Conservation (phyloP, 37 sponge, comb jelly and placozoan genomes). For the Tethya wilhelma region DNA sequence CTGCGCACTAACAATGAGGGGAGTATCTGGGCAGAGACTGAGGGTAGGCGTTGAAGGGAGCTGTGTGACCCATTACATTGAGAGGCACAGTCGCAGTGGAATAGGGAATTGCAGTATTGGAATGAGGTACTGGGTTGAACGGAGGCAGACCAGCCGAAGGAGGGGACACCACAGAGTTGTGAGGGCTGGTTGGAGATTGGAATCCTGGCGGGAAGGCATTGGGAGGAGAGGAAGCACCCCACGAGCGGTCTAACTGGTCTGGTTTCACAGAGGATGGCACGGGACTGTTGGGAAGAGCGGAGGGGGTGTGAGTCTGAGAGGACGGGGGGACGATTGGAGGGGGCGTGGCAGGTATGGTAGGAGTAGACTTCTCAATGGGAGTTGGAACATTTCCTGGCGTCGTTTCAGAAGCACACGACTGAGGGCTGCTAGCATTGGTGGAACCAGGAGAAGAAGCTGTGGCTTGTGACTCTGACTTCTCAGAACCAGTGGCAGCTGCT, state of each 20-base stretch:
- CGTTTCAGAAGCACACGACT: constrained; percentile 59
- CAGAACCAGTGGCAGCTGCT: constrained; percentile 31
- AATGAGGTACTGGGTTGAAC: constrained; percentile 9
- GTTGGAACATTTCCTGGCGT: background rate
- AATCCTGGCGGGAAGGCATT: constrained; percentile 31
- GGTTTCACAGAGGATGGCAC: constrained; percentile 24
- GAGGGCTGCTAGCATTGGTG: constrained; percentile 49
- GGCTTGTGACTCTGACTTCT: constrained; percentile 32
- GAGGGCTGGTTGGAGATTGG: constrained; percentile 45
- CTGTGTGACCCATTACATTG: constrained; percentile 39
- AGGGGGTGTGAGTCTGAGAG: background rate
- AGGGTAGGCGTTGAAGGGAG: constrained; percentile 14
- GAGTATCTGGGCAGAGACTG: constrained; percentile 46
- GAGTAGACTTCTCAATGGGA: background rate
- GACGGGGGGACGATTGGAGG: background rate
- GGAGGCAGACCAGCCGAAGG: constrained; percentile 24
- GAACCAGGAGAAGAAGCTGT: constrained; percentile 60
- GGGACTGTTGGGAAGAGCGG: constrained; percentile 14
- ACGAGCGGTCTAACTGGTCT: constrained; percentile 31
- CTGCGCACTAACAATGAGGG: constrained; percentile 49
- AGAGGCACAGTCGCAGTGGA: constrained; percentile 40
- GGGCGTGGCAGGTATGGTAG: background rate
- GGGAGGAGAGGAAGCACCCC: constrained; percentile 40
- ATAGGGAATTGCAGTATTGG: constrained; percentile 25
- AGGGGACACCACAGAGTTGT: constrained; percentile 21